These are phyloP conservation scores for Pachypsylla venusta DNA, from an alignment of 1,140 invertebrate species.

Conservation along the genomic window DNA sequence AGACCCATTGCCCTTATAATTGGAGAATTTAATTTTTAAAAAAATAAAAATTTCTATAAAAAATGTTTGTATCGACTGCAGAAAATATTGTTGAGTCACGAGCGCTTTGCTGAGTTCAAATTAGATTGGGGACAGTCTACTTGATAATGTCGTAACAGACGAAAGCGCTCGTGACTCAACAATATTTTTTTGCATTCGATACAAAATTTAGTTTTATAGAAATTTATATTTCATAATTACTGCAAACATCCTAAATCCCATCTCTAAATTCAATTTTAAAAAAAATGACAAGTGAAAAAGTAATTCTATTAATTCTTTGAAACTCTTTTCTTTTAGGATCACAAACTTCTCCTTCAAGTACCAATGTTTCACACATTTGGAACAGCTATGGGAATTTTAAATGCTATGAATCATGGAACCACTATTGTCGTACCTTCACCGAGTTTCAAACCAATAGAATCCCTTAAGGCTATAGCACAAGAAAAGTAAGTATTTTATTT, in stretches of 20 bases:
- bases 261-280: constrained; percentile 4
- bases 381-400: constrained; percentile 49
- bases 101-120: no score
- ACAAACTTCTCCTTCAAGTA: constrained; percentile 55
- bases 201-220: not conserved
- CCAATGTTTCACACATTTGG: constrained; percentile 91
- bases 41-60: no score
- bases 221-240: not conserved
- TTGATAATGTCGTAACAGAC: no score
- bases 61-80: no score
- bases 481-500: constrained; percentile 47
- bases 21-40: no score
- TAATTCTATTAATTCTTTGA: constrained; percentile 6
- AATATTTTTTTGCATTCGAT: no score
- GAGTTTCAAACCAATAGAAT: constrained; percentile 48
- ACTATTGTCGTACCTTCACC: constrained; percentile 53
- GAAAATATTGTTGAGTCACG: no score
- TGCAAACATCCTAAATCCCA: not conserved
- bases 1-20: not conserved
- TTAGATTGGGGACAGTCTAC: no score
- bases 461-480: constrained; percentile 45
- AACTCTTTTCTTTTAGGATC: constrained; percentile 20
- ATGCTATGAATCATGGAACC: constrained; percentile 43
- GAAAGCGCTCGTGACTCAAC: no score
- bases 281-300: constrained; percentile 12